phyloP scores from a whole-genome alignment of 1,140 invertebrate species.

The Bombus sylvicola region DNA sequence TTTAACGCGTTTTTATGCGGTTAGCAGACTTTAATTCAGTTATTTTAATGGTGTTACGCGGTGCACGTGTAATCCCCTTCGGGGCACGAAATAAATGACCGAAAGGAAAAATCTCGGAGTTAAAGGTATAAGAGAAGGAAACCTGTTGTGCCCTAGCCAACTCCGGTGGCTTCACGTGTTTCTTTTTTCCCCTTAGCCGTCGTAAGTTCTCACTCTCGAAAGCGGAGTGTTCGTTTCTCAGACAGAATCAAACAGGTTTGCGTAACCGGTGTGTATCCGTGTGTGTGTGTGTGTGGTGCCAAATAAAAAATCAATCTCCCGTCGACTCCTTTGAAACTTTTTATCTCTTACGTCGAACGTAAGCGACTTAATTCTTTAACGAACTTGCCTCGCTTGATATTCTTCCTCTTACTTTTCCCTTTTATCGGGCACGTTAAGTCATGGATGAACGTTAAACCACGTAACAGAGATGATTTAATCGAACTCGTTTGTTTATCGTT shows the following conservation, averaged over 20 bases:
- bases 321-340: conserved; percentile 46
- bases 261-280: background rate
- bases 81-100: conserved; percentile 37
- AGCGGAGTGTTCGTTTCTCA: conserved; percentile 55
- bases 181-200: conserved; percentile 52
- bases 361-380: background rate
- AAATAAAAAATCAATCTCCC: conserved; percentile 57
- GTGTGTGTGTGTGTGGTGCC: conserved; percentile 3
- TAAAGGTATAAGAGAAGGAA: conserved; percentile 64
- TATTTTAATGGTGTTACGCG: conserved; percentile 40
- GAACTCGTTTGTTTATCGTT: background rate
- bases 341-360: conserved; percentile 14
- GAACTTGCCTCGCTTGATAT: background rate
- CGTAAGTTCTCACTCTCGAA: conserved; percentile 60
- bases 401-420: background rate
- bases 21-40: conserved; percentile 45
- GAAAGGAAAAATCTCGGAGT: conserved; percentile 52
- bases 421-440: background rate
- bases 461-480: background rate
- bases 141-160: conserved; percentile 61
- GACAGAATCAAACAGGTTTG: conserved; percentile 69
- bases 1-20: conserved; percentile 39
- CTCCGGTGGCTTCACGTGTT: conserved; percentile 21
- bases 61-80: conserved; percentile 38
- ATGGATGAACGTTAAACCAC: background rate